Evolutionary conservation across 2,113 vertebrate genomes (phyloP), one percentile per base, ranked within the genome.

Genomic region (Anser brachyrhynchus): DNA sequence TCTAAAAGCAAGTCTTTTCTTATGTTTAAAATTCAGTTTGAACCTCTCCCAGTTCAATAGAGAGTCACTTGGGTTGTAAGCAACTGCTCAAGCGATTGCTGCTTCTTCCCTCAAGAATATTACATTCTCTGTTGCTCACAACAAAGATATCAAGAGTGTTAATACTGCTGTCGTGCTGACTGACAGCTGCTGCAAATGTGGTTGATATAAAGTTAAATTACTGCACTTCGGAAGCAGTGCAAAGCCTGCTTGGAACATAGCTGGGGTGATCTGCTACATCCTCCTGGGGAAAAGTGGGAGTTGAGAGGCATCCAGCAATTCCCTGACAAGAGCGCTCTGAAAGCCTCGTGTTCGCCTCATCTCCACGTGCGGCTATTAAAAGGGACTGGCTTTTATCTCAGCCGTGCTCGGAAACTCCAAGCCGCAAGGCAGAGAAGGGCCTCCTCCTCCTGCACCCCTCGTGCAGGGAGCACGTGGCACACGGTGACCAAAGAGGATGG

Each of bases 161-260:
- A 95, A 94, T 96, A 80, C 73, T 95, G 94, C 75, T 94, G 96
- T 89, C n/a, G 61, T 49, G 49, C 90, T 97, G 96, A 97, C 90
- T 97, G 97, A 84, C 95, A 90, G 96, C 96, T 92, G 92, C 96
- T 94, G 93, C 94, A 92, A 91, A 93, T 61, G 88, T 3, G 65
- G 83, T 69, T 92, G 92, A 51, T 72, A 33, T 2, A 52, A 87
- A 94, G 81, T 55, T 54, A 93, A 95, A 92, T 76, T 29, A 33
- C 90, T 73, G 80, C 92, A 44, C 84, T 95, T 81, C 11, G 61
- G 85, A 41, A 85, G 74, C 67, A 2, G 67, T 0, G 3, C 71
- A 25, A 21, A 91, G 93, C 93, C 75, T 28, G 43, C 92, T 78
- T 22, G 43, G 49, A 78, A 3, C 6, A 12, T 3, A 7, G 35